phyloP scores from a whole-genome alignment of 2,888 invertebrate species.

The Andrena bicolor region DNA sequence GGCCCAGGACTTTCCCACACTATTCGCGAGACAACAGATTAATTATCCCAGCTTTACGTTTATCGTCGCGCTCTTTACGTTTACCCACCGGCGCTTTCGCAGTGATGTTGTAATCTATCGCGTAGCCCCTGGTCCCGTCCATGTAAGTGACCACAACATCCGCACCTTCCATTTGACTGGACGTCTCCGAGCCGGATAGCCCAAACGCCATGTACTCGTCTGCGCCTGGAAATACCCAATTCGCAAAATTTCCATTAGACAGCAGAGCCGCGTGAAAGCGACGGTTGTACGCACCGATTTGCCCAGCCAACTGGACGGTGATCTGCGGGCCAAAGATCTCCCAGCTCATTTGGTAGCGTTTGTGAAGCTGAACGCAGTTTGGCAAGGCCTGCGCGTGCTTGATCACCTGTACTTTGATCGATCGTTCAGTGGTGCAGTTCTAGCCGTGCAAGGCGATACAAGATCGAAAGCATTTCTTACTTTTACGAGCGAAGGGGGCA shows the following conservation, averaged over 20 bases:
- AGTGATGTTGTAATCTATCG: slow-evolving; percentile 94
- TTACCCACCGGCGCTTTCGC: slow-evolving; percentile 91
- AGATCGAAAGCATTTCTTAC: slow-evolving; percentile 77
- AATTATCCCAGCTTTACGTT: background rate
- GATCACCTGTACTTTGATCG: slow-evolving; percentile 72
- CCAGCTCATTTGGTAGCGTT: slow-evolving; percentile 94
- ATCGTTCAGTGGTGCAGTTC: slow-evolving; percentile 13
- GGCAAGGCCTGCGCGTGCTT: slow-evolving; percentile 89
- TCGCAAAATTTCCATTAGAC: background rate
- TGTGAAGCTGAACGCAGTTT: slow-evolving; percentile 94
- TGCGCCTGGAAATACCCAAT: slow-evolving; percentile 84
- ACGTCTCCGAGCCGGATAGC: slow-evolving; percentile 90
- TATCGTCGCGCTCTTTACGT: background rate
- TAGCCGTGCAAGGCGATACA: background rate
- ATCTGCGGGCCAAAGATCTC: slow-evolving; percentile 96
- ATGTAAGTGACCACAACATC: slow-evolving; percentile 93
- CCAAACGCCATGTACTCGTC: slow-evolving; percentile 96
- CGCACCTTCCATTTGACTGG: slow-evolving; percentile 93
- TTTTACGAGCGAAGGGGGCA: slow-evolving; percentile 93
- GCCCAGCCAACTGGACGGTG: slow-evolving; percentile 93
- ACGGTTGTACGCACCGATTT: slow-evolving; percentile 86
- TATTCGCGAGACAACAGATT: slow-evolving; percentile 80
- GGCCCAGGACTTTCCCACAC: slow-evolving; percentile 95
- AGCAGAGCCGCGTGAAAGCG: background rate
- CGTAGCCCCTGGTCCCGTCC: slow-evolving; percentile 90